phyloP scores from a whole-genome alignment of 2,113 vertebrate genomes.

The Brachyhypopomus gauderio region DNA sequence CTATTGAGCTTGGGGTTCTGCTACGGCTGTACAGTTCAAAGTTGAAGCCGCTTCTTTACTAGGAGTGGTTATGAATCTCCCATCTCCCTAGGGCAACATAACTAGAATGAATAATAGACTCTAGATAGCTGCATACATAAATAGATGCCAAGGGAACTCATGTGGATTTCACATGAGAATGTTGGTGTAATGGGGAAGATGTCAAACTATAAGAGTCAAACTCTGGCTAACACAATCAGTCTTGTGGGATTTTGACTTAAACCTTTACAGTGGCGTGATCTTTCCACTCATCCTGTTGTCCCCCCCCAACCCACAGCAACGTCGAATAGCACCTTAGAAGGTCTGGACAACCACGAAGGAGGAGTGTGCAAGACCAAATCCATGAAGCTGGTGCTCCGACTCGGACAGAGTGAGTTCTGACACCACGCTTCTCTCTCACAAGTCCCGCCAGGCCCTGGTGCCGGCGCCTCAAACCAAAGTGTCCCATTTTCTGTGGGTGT shows the following conservation, averaged over 20 bases:
- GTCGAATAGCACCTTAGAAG: conserved; percentile 90
- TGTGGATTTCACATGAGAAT: background rate
- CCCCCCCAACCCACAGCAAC: conserved; percentile 77
- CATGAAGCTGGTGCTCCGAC: conserved; percentile 98
- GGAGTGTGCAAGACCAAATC: conserved; percentile 93
- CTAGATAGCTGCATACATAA: no score
- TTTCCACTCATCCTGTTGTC: background rate
- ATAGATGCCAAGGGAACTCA: background rate
- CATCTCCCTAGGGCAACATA: no score
- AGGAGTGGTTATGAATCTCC: background rate
- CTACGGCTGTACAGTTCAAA: background rate
- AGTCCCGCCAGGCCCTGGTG: no score
- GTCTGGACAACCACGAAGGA: conserved; percentile 92
- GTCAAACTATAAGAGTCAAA: background rate
- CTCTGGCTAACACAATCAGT: background rate
- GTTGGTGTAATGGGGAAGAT: background rate
- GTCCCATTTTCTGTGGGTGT: no score
- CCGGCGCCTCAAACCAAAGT: no score
- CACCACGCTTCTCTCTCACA: no score
- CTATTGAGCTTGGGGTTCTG: background rate
- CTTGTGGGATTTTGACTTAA: background rate
- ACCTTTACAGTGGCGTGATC: no score
- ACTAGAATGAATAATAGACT: no score
- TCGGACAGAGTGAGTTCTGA: conserved; percentile 92
- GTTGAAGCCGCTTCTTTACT: background rate